phyloP scores from a whole-genome alignment of 2,888 invertebrate genomes.

The Mechanitis messenoides region DNA sequence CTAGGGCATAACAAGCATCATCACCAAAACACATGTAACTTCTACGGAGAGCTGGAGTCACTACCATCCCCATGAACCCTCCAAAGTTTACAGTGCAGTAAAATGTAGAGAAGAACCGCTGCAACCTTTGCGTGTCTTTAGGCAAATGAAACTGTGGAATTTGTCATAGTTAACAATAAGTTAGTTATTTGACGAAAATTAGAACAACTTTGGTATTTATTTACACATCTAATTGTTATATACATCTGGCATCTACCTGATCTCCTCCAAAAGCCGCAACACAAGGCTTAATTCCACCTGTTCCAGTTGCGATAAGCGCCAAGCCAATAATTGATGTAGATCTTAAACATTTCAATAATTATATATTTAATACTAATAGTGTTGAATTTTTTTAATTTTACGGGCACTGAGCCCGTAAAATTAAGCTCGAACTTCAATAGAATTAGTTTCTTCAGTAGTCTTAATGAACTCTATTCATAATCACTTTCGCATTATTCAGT shows the following conservation, averaged over 20 bases:
- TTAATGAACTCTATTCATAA: not conserved
- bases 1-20: constrained; percentile 83
- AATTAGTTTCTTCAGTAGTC: no score
- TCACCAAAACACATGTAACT: constrained; percentile 80
- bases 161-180: no score
- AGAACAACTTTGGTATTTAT: not conserved
- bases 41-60: constrained; percentile 84
- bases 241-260: constrained; percentile 65
- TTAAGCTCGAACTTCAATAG: no score
- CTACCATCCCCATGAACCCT: constrained; percentile 79
- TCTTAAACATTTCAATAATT: constrained; percentile 41
- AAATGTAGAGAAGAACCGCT: constrained; percentile 87
- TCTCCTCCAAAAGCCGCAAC: constrained; percentile 92
- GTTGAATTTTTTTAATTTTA: no score
- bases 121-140: constrained; percentile 79
- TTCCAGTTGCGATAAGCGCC: constrained; percentile 82
- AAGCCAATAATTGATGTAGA: constrained; percentile 74
- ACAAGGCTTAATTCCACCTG: constrained; percentile 92
- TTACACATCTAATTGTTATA: not conserved
- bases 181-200: no score
- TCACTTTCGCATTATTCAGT: not conserved
- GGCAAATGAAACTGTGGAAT: constrained; percentile 77
- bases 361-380: no score
- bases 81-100: constrained; percentile 88
- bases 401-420: no score